Percentiles rank a stretch among this genome's conserved stretches.
phyloP scores from a whole-genome alignment of 2,113 vertebrate species.

The Takifugu flavidus region DNA sequence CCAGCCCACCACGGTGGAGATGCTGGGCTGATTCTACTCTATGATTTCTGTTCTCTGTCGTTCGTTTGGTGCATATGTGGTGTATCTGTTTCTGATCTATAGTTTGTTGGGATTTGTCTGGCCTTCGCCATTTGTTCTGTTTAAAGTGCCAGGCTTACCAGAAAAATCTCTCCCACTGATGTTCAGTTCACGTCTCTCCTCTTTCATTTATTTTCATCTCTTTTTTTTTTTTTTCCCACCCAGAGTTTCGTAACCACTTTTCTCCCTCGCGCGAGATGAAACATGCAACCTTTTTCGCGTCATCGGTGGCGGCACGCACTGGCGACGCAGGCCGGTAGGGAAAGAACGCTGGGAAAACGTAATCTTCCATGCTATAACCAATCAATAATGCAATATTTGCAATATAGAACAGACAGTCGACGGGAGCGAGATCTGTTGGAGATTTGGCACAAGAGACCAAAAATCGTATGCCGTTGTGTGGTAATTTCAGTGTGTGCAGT shows the following conservation, averaged over 20 bases:
- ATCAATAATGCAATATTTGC: constrained; percentile 71
- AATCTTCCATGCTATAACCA: constrained; percentile 56
- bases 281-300: constrained; percentile 41
- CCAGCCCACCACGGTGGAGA: constrained; percentile 97
- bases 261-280: constrained; percentile 42
- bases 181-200: constrained; percentile 55
- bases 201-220: constrained; percentile 17
- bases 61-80: constrained; percentile 62
- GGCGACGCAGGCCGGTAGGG: constrained; percentile 19
- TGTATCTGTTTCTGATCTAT: constrained; percentile 63
- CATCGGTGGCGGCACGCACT: neutral
- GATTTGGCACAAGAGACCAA: constrained; percentile 71
- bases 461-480: constrained; percentile 51
- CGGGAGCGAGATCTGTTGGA: constrained; percentile 37
- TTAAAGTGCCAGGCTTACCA: constrained; percentile 91
- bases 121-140: constrained; percentile 78
- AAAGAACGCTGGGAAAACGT: constrained; percentile 41
- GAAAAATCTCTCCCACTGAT: constrained; percentile 85
- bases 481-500: constrained; percentile 53
- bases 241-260: constrained; percentile 46
- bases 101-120: constrained; percentile 69
- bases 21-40: constrained; percentile 88
- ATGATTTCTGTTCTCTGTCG: constrained; percentile 63
- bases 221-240: constrained; percentile 14
- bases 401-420: constrained; percentile 51